phyloP scores from a whole-genome alignment of 2,113 vertebrate genomes.

The Hydrochoerus hydrochaeris region DNA sequence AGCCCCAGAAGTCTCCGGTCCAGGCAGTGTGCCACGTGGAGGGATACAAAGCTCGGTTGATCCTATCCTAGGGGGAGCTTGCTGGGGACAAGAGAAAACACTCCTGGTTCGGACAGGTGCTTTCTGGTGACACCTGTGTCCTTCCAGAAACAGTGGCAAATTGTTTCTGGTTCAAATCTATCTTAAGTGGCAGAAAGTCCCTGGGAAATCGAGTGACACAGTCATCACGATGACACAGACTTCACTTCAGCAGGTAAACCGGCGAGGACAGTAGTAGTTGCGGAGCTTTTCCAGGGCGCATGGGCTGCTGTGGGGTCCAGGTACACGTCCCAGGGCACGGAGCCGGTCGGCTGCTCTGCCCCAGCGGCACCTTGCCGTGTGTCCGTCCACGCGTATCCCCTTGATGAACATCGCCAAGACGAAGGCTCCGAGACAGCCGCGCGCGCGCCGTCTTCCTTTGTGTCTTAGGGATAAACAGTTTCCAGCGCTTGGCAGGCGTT shows the following conservation, averaged over 20 bases:
- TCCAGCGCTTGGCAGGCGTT: background rate
- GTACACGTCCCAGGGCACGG: background rate
- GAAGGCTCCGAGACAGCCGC: background rate
- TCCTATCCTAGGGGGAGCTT: background rate
- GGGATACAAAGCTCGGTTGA: background rate
- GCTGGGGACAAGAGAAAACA: background rate
- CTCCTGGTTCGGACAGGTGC: background rate
- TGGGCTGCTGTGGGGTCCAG: background rate
- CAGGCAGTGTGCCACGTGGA: background rate
- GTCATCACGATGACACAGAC: background rate
- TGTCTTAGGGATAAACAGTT: background rate
- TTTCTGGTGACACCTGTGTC: background rate
- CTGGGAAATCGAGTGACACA: background rate
- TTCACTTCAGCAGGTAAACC: background rate
- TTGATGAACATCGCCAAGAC: background rate
- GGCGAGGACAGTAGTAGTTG: background rate
- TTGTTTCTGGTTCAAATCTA: background rate
- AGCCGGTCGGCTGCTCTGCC: background rate
- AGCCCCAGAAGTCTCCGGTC: background rate
- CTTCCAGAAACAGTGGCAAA: background rate
- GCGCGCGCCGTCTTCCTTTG: background rate
- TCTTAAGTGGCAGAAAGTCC: conserved; percentile 38
- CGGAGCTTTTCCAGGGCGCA: background rate
- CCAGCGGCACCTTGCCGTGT: background rate
- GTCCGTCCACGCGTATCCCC: background rate